Evolutionary conservation across 1,140 invertebrate genomes (phyloP).

Genomic region (Himalopsyche phryganea): DNA sequence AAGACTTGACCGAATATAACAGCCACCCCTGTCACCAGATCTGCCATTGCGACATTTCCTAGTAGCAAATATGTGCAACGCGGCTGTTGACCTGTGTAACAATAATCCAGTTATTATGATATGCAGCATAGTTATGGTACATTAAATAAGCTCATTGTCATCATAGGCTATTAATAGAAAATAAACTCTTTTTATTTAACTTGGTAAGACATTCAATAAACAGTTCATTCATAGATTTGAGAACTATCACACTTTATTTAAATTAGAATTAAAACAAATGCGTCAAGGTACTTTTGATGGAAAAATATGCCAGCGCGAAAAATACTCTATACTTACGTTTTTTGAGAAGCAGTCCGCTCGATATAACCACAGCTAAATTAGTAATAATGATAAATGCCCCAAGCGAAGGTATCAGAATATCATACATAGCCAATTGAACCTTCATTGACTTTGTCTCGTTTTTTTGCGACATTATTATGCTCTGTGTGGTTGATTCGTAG

Average conservation of each 20-base stretch:
- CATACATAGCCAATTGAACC: slow-evolving; percentile 15
- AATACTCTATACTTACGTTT: slow-evolving; percentile 46
- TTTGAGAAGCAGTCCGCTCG: slow-evolving; percentile 54
- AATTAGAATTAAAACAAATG: too few relatives aligned
- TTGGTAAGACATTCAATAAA: too few relatives aligned
- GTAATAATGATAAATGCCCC: slow-evolving; percentile 51
- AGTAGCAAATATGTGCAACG: slow-evolving; percentile 57
- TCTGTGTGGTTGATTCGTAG: background rate
- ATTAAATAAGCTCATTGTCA: too few relatives aligned
- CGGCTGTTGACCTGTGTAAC: slow-evolving; percentile 48
- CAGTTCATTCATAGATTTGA: too few relatives aligned
- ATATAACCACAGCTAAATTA: slow-evolving; percentile 56
- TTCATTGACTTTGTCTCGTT: slow-evolving; percentile 11
- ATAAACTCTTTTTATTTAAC: too few relatives aligned
- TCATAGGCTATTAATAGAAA: too few relatives aligned
- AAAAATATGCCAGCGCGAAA: too few relatives aligned
- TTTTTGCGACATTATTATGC: background rate
- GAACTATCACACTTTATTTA: too few relatives aligned
- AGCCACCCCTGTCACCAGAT: slow-evolving; percentile 53
- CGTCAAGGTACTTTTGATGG: too few relatives aligned
- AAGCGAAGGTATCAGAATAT: slow-evolving; percentile 36
- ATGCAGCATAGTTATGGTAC: too few relatives aligned
- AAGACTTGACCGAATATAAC: slow-evolving; percentile 51
- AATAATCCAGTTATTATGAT: too few relatives aligned
- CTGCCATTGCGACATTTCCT: slow-evolving; percentile 57